These are phyloP conservation scores for Aix galericulata DNA, from an alignment of 2,113 vertebrate genomes.

Conservation along the genomic window DNA sequence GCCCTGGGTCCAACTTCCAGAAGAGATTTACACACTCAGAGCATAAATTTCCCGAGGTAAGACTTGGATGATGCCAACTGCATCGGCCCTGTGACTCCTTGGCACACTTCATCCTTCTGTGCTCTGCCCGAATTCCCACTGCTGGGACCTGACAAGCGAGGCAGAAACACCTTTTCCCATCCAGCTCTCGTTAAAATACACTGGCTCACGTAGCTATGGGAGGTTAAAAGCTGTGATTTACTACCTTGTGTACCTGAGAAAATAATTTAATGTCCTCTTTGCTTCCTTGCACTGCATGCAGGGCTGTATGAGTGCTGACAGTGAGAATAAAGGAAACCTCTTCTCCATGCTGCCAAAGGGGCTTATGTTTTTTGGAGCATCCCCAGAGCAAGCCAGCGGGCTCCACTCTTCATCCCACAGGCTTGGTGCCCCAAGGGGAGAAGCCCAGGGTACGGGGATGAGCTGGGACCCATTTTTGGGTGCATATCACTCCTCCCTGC, in stretches of 20 bases:
- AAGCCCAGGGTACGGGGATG: background rate
- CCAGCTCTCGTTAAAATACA: background rate
- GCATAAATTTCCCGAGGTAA: background rate
- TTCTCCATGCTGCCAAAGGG: background rate
- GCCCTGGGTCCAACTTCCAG: background rate
- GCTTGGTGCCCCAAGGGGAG: background rate
- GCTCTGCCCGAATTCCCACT: background rate
- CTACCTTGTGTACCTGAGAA: background rate
- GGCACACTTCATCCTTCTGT: background rate
- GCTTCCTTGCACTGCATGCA: accelerated
- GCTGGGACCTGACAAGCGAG: background rate
- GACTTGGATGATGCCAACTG: background rate
- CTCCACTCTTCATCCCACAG: accelerated
- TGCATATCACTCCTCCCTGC: background rate
- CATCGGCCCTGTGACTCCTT: background rate
- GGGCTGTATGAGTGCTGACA: accelerated
- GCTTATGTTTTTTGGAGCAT: accelerated
- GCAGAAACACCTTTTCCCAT: background rate
- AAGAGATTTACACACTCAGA: background rate
- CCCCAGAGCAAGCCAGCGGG: background rate
- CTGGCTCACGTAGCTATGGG: accelerated
- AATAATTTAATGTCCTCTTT: background rate
- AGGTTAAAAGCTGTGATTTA: background rate
- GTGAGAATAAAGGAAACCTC: background rate
- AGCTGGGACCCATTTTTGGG: background rate